A percentile compares a stretch with the other conserved stretches of the same genome.
Evolutionary conservation across 1,140 invertebrate species (phyloP).

Genomic region (Sycobia sp.): DNA sequence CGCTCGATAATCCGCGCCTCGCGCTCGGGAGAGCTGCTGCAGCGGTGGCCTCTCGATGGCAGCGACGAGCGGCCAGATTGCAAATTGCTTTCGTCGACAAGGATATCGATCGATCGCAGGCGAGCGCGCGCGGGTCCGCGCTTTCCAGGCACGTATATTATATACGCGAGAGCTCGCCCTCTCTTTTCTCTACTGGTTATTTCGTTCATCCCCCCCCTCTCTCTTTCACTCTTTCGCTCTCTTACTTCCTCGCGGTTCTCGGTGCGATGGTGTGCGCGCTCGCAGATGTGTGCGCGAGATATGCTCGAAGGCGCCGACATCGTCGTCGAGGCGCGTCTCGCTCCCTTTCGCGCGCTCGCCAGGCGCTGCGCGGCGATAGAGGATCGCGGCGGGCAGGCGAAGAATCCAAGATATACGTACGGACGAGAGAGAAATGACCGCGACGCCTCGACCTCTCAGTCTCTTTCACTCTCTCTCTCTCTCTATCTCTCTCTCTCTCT

Average conservation of each 20-base stretch:
- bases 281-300: too few species aligned
- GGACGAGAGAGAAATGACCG: not conserved
- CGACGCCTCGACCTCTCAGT: not conserved
- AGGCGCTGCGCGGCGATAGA: too few species aligned
- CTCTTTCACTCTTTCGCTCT: not conserved
- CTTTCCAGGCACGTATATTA: not conserved
- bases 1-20: constrained; percentile 24
- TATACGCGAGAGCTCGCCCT: too few species aligned
- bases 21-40: not conserved
- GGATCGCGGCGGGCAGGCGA: too few species aligned
- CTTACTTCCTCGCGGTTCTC: not conserved
- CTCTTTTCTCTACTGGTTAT: too few species aligned
- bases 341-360: too few species aligned
- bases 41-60: not conserved
- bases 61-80: constrained; percentile 17
- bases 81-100: constrained; percentile 30
- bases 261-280: too few species aligned
- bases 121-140: not conserved
- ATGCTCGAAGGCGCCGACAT: not conserved
- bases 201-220: too few species aligned
- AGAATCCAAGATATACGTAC: too few species aligned
- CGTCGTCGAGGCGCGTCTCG: not conserved
- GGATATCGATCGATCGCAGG: constrained; percentile 26
- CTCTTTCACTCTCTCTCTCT: too few species aligned
- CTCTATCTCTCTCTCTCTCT: too few species aligned